Percentiles rank a stretch among this genome's conserved stretches.
phyloP scores from a whole-genome alignment of 1,140 invertebrate species.

The Habropoda laboriosa region DNA sequence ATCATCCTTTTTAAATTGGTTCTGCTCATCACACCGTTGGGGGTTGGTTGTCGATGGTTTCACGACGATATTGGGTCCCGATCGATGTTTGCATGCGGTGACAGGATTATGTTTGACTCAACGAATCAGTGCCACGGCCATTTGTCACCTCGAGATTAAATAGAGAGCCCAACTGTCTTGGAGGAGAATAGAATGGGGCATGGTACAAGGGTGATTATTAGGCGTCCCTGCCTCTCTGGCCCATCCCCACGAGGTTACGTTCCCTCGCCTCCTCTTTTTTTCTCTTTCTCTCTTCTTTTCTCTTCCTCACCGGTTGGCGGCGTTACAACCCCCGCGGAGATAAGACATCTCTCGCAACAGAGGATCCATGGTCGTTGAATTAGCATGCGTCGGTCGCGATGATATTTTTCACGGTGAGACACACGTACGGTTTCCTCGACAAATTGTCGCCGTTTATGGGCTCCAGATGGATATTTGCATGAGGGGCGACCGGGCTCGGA shows the following conservation, averaged over 20 bases:
- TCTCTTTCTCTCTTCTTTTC: background rate
- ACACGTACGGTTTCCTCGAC: constrained; percentile 27
- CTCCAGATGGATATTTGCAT: constrained; percentile 48
- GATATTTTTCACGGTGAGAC: constrained; percentile 38
- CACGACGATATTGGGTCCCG: constrained; percentile 70
- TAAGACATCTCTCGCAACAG: constrained; percentile 50
- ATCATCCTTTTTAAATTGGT: constrained; percentile 14
- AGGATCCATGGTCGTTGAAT: constrained; percentile 30
- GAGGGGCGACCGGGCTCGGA: background rate
- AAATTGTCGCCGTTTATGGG: constrained; percentile 39
- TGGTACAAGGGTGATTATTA: constrained; percentile 66
- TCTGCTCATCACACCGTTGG: constrained; percentile 4
- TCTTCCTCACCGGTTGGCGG: no score
- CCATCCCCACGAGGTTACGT: background rate
- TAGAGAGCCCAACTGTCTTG: constrained; percentile 73
- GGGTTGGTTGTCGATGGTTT: constrained; percentile 27
- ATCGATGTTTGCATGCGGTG: constrained; percentile 76
- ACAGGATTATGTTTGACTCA: constrained; percentile 78
- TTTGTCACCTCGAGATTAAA: constrained; percentile 78
- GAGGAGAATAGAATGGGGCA: constrained; percentile 53
- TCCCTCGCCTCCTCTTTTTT: background rate
- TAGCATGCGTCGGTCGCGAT: constrained; percentile 34
- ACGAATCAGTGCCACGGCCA: constrained; percentile 75
- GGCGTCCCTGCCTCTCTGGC: constrained; percentile 12
- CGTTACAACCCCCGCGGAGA: constrained; percentile 44